Percentiles rank a stretch among this genome's conserved stretches.
Conservation (phyloP, 2,888 invertebrate genomes). For the Microplitis deprimator region DNA sequence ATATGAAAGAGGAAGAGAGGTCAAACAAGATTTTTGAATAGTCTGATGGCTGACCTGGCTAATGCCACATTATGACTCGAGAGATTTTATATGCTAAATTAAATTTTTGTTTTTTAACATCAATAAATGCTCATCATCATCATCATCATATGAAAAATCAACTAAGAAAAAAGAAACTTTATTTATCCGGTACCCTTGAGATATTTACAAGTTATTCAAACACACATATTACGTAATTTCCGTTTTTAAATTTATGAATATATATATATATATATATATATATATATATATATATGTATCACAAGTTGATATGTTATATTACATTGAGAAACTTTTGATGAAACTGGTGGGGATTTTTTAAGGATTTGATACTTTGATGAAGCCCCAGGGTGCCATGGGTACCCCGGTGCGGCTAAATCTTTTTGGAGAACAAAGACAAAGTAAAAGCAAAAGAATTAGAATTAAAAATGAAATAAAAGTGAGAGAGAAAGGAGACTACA, state of each 20-base stretch:
- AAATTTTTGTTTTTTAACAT: not conserved
- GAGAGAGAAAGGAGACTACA: slow-evolving; percentile 35
- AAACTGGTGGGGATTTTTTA: not conserved
- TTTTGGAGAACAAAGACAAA: slow-evolving; percentile 24
- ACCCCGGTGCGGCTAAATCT: not conserved
- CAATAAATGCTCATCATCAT: not conserved
- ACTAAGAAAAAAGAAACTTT: not conserved
- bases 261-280: not conserved
- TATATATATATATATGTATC: not conserved
- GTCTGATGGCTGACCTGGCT: not conserved
- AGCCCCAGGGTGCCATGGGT: slow-evolving; percentile 7
- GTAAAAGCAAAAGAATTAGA: slow-evolving; percentile 11
- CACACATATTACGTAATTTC: not conserved
- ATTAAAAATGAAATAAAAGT: slow-evolving; percentile 24
- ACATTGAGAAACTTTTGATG: not conserved
- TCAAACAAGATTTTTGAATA: not conserved
- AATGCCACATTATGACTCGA: not conserved
- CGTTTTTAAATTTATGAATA: not conserved
- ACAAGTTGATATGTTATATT: not conserved
- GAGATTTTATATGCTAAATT: too few relatives aligned
- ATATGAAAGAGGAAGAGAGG: slow-evolving; percentile 30
- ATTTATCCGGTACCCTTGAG: not conserved
- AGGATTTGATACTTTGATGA: slow-evolving; percentile 20
- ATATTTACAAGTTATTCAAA: not conserved
- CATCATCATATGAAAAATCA: not conserved